These are phyloP conservation scores for Cerceris ruficornis DNA, from an alignment of 2,888 invertebrate genomes.

Conservation along the genomic window DNA sequence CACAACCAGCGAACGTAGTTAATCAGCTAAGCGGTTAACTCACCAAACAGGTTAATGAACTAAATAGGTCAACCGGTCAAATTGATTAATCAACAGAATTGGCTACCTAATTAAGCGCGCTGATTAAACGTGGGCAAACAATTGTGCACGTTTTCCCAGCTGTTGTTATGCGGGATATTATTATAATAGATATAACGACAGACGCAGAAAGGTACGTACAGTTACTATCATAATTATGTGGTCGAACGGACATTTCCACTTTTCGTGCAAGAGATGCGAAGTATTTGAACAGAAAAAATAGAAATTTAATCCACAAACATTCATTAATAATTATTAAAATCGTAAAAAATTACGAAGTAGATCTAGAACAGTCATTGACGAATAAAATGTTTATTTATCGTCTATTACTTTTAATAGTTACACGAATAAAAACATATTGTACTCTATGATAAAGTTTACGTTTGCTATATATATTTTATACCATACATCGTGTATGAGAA, in stretches of 20 bases:
- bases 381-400: no score
- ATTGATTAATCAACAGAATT: constrained; percentile 51
- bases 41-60: constrained; percentile 44
- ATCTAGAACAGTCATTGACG: no score
- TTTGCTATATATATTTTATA: no score
- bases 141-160: constrained; percentile 19
- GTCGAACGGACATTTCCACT: background rate
- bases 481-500: no score
- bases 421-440: no score
- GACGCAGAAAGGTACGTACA: background rate
- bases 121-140: constrained; percentile 38
- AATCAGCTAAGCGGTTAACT: constrained; percentile 41
- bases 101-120: constrained; percentile 43
- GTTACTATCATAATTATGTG: background rate
- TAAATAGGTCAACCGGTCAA: constrained; percentile 44
- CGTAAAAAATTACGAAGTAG: no score
- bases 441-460: no score
- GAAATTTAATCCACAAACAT: no score
- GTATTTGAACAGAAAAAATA: background rate
- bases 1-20: constrained; percentile 10
- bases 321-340: no score
- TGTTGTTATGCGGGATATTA: constrained; percentile 8
- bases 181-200: background rate
- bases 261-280: background rate
- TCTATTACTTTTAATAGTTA: no score